Evolutionary conservation across 1,140 invertebrate species (phyloP), one percentile per base, ranked within the genome.

Genomic region (Eupeodes corollae): DNA sequence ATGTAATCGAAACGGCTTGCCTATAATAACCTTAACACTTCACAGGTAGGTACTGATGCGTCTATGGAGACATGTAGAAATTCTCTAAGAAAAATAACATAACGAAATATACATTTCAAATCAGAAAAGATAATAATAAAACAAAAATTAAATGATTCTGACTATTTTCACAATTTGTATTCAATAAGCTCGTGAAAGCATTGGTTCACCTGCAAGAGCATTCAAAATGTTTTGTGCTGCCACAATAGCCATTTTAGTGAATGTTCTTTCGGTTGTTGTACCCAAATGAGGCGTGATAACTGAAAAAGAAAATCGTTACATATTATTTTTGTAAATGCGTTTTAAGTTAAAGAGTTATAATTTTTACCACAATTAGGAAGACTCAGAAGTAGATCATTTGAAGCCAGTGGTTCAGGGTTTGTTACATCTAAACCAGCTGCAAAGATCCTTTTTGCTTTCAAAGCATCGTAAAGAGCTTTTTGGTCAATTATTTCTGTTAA

Each of bases 361-460:
- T 21, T 32, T 75, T 74, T 57, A 87, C 84, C 84, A 79, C 74
- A 71, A 72, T 97, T 98, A 41, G 80, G 71, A 13, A 96, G 66
- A 46, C 75, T 78, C 13, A 91, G 73, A 16, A 98, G 73, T 46
- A 83, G 81, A 73, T 82, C 82, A 59, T 88, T 79, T 2, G 79
- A 56, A 15, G 89, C 85, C 31, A 97, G 68, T 5, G 92, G 93
- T 70, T 98, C 93, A 1, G 92, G 92, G 43, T 80, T 82, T 58
- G 84, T 91, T 0, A 96, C 93, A 75, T 98, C 94, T 13, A 98
- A 70, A 3, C 91, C 93, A n/a, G 92, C 93, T 19, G 82, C 86
- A 60, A 78, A 74, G 49, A 97, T 94, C 50, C 75, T 72, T 19
- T 78, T 75, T 40, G 73, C 77, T 59, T 83, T 77, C 12, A 96